Conservation (phyloP, 30 jellyfish, hydroid and myxozoan species). For the Aurelia aurita complex sp. Pacific region DNA sequence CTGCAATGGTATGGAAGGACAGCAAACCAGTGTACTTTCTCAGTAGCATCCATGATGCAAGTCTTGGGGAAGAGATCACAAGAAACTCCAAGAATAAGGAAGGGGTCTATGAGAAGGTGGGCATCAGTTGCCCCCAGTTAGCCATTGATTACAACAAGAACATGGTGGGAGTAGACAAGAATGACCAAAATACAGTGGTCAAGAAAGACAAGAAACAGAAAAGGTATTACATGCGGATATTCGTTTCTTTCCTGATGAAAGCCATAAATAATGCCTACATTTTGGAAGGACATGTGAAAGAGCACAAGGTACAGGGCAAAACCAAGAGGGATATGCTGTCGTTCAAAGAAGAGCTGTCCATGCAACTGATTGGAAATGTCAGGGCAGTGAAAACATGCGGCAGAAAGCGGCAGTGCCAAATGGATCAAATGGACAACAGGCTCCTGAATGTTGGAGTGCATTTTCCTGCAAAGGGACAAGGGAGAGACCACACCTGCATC, state of each 20-base stretch:
- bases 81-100: neutral
- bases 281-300: slow-evolving; percentile 23
- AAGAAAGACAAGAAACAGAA: slow-evolving; percentile 28
- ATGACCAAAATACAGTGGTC: slow-evolving; percentile 12
- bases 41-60: neutral
- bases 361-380: slow-evolving; percentile 16
- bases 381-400: neutral
- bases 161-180: slow-evolving; percentile 17
- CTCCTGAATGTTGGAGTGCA: slow-evolving; percentile 26
- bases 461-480: slow-evolving; percentile 42
- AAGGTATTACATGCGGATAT: slow-evolving; percentile 19
- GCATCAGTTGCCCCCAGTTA: slow-evolving; percentile 40
- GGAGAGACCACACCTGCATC: slow-evolving; percentile 34
- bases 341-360: slow-evolving; percentile 24
- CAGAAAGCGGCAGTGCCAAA: slow-evolving; percentile 22
- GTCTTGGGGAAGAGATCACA: neutral
- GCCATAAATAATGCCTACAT: slow-evolving; percentile 48
- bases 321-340: slow-evolving; percentile 27
- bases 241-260: slow-evolving; percentile 32
- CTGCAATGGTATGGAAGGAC: neutral
- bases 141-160: slow-evolving; percentile 35
- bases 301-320: slow-evolving; percentile 19
- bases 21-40: neutral
- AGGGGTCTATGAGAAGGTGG: slow-evolving; percentile 13
- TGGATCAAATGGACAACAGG: slow-evolving; percentile 15